phyloP scores from a whole-genome alignment of 2,113 vertebrate species.

The Erythrocercus mccallii region DNA sequence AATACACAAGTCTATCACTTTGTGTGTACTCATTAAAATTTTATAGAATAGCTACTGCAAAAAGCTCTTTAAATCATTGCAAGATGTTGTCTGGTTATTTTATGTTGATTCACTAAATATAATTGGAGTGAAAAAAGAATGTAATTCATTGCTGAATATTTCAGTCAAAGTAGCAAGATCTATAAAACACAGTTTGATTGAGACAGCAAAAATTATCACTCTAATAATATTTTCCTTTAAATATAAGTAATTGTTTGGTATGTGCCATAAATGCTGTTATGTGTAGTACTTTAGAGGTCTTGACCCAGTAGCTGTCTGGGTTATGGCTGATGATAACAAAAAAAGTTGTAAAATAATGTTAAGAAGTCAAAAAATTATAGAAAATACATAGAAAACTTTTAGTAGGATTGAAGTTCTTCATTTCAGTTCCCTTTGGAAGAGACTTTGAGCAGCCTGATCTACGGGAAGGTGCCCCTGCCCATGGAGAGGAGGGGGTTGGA shows the following conservation, averaged over 20 bases:
- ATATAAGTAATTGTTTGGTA: neutral
- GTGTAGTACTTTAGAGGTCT: neutral
- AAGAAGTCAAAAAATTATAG: neutral
- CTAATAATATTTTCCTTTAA: neutral
- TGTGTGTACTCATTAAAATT: conserved; percentile 61
- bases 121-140: neutral
- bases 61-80: conserved; percentile 57
- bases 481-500: neutral
- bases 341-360: neutral
- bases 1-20: conserved; percentile 21
- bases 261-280: neutral
- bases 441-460: neutral
- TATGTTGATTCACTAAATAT: conserved; percentile 28
- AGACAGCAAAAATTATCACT: neutral
- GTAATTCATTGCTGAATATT: neutral
- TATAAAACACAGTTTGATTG: neutral
- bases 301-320: neutral
- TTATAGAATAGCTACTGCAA: conserved; percentile 42
- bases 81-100: conserved; percentile 26
- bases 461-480: neutral
- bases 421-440: neutral
- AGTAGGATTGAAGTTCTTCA: neutral
- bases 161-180: neutral
- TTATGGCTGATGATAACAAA: neutral
- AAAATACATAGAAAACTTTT: neutral